These are phyloP conservation scores for Nannoperca obscura DNA, from an alignment of 2,797 vertebrate species.

Conservation along the genomic window DNA sequence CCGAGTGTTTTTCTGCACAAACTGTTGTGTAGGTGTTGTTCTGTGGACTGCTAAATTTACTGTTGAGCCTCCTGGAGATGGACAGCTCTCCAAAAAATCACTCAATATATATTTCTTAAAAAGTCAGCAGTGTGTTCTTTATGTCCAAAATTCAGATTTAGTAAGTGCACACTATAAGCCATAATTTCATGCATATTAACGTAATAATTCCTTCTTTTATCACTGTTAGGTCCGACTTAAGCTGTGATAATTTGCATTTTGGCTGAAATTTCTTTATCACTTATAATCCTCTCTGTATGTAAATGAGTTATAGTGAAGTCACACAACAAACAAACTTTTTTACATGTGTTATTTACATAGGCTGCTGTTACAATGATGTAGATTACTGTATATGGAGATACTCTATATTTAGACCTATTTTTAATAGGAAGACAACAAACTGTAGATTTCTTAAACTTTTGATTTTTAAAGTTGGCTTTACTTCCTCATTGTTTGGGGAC, in stretches of 20 bases:
- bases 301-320: conserved; percentile 51
- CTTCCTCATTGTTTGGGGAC: not conserved
- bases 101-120: not conserved
- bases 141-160: conserved; percentile 8
- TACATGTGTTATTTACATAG: conserved; percentile 42
- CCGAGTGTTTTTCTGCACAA: conserved; percentile 3
- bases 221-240: conserved; percentile 19
- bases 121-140: not conserved
- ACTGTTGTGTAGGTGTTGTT: conserved; percentile 17
- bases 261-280: conserved; percentile 32
- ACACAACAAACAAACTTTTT: conserved; percentile 29
- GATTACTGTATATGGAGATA: not conserved
- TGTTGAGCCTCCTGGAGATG: conserved; percentile 21
- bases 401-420: not conserved
- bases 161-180: not conserved
- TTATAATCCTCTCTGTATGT: conserved; percentile 61
- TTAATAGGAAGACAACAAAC: not conserved
- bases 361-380: conserved; percentile 2
- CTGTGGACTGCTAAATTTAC: conserved; percentile 4
- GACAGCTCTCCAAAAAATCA: not conserved
- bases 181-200: conserved; percentile 32
- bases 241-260: conserved; percentile 40
- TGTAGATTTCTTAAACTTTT: not conserved
- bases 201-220: conserved; percentile 22
- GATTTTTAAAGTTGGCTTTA: not conserved